phyloP scores from a whole-genome alignment of 2,113 vertebrate species.

The Pycnonotus jocosus region DNA sequence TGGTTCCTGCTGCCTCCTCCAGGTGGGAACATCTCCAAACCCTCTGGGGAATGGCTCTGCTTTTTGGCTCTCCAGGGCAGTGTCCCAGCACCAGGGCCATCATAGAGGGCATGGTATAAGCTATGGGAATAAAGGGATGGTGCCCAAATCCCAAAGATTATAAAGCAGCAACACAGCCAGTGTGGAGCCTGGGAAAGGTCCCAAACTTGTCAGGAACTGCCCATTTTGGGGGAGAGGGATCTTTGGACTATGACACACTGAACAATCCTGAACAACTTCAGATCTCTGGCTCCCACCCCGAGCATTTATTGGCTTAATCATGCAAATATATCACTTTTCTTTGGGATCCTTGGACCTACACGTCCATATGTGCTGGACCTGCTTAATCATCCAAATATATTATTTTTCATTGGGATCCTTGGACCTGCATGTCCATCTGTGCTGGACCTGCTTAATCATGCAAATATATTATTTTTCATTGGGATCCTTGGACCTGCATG shows the following conservation, averaged over 20 bases:
- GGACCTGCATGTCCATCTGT: not conserved
- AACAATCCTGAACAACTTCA: not conserved
- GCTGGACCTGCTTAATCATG: not conserved
- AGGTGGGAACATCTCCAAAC: not conserved
- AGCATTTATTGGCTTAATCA: not conserved
- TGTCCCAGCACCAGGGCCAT: no score
- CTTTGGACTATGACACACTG: fast-evolving
- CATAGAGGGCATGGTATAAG: not conserved
- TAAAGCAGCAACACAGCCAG: not conserved
- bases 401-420: not conserved
- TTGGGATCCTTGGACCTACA: not conserved
- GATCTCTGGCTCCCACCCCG: not conserved
- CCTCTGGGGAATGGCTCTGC: fast-evolving
- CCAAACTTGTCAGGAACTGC: not conserved
- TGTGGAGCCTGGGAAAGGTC: not conserved
- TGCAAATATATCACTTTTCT: not conserved
- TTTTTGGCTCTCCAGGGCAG: fast-evolving
- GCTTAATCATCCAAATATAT: not conserved
- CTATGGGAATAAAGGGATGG: not conserved
- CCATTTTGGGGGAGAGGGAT: fast-evolving
- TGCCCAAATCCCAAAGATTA: not conserved
- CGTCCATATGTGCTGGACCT: no score
- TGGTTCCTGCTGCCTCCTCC: fast-evolving
- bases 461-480: not conserved
- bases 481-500: not conserved